Percentiles rank a stretch among this genome's conserved stretches.
Evolutionary conservation across 2,113 vertebrate genomes (phyloP).

Genomic region (Notiomystis cincta): DNA sequence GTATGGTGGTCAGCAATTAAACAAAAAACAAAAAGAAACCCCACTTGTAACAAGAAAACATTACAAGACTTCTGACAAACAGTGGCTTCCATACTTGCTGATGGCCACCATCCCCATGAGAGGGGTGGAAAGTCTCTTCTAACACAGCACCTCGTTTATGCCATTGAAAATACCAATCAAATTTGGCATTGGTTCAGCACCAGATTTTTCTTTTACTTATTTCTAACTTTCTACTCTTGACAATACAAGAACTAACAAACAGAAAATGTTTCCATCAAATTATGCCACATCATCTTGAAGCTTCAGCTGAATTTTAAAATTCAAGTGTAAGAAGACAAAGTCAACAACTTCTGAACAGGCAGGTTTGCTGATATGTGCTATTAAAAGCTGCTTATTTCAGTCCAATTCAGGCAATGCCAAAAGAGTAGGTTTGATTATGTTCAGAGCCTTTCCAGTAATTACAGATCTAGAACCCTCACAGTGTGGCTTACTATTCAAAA

Average conservation of each 20-base stretch:
- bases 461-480: background rate
- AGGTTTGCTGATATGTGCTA: background rate
- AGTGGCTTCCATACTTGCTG: background rate
- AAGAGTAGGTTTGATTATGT: slow-evolving; percentile 41
- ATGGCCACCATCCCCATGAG: background rate
- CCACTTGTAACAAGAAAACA: background rate
- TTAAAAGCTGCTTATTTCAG: background rate
- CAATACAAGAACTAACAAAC: background rate
- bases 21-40: background rate
- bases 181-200: background rate
- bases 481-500: slow-evolving; percentile 48
- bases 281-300: background rate
- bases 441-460: slow-evolving; percentile 55
- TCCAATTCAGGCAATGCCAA: background rate
- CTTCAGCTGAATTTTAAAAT: background rate
- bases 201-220: background rate
- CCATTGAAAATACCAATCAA: background rate
- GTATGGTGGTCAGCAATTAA: background rate
- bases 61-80: background rate
- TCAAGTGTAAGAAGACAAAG: background rate
- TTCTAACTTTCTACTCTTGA: background rate
- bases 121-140: background rate
- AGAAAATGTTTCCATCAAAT: background rate
- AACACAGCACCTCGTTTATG: background rate
- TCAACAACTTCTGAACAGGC: background rate